Evolutionary conservation across 2,888 invertebrate genomes (phyloP).

Genomic region (Hyposoter dolosus): DNA sequence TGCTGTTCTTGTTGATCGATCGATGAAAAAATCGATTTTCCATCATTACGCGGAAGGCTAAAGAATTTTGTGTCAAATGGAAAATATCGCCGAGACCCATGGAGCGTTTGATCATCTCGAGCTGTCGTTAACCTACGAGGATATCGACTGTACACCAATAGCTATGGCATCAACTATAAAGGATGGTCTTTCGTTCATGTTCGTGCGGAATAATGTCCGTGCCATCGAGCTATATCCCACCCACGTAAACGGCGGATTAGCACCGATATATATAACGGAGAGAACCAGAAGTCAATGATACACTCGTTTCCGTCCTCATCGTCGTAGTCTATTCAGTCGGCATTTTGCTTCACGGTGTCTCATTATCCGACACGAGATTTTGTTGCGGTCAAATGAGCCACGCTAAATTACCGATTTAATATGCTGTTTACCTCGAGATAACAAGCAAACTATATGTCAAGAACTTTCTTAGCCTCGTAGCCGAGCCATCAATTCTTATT

Average conservation of each 20-base stretch:
- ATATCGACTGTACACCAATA: slow-evolving; percentile 11
- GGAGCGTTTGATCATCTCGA: background rate
- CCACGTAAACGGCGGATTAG: slow-evolving; percentile 51
- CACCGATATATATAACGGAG: slow-evolving; percentile 28
- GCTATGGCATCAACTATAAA: slow-evolving; percentile 6
- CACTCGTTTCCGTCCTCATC: slow-evolving; percentile 12
- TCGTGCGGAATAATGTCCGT: slow-evolving; percentile 36
- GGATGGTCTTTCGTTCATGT: slow-evolving; percentile 19
- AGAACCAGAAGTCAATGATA: slow-evolving; percentile 53
- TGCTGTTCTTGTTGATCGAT: background rate
- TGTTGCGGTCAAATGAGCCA: slow-evolving; percentile 4
- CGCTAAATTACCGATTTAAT: slow-evolving; percentile 54
- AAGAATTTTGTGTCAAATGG: background rate
- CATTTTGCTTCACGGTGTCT: slow-evolving; percentile 28
- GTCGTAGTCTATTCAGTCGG: slow-evolving; percentile 6
- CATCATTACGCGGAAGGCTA: background rate
- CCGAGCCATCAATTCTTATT: slow-evolving; percentile 36
- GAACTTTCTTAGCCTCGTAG: slow-evolving; percentile 27
- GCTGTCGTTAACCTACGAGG: background rate
- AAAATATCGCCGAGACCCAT: background rate
- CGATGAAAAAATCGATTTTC: background rate
- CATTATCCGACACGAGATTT: slow-evolving; percentile 46
- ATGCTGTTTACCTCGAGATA: slow-evolving; percentile 53
- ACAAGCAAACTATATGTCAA: slow-evolving; percentile 38
- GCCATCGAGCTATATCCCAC: slow-evolving; percentile 39